Evolutionary conservation across 2,888 invertebrate species (phyloP).

Genomic region (Prosopocoilus inquinatus): DNA sequence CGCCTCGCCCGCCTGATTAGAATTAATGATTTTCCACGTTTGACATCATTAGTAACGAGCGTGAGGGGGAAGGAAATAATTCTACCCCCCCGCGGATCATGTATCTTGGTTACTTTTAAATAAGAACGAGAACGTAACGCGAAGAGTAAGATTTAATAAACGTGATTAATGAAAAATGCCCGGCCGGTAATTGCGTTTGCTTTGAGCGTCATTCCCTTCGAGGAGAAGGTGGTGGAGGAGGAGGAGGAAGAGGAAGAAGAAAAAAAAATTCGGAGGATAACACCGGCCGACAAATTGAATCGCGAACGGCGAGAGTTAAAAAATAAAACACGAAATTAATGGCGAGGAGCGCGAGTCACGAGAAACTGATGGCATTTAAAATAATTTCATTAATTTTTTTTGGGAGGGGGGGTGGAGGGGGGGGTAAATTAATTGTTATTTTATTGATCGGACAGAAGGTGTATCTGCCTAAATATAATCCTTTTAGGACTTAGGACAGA

Average conservation of each 20-base stretch:
- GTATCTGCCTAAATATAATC: too few relatives aligned
- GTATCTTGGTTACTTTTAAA: constrained; percentile 28
- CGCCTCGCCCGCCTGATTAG: constrained; percentile 1
- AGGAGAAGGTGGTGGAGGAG: too few relatives aligned
- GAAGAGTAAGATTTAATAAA: constrained; percentile 28
- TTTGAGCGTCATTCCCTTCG: not conserved
- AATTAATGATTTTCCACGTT: constrained; percentile 15
- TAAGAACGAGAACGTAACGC: constrained; percentile 20
- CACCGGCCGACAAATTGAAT: constrained; percentile 15
- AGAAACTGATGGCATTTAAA: not conserved
- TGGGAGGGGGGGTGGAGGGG: too few relatives aligned
- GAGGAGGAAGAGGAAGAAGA: too few relatives aligned
- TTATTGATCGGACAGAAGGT: too few relatives aligned
- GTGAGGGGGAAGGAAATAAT: not conserved
- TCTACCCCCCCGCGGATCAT: constrained; percentile 15
- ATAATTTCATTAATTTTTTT: too few relatives aligned
- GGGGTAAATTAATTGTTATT: too few relatives aligned
- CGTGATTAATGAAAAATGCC: constrained; percentile 34
- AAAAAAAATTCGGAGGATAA: constrained; percentile 10
- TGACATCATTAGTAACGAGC: constrained; percentile 1
- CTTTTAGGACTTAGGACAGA: too few relatives aligned
- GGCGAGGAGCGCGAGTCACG: not conserved
- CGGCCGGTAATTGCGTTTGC: constrained; percentile 30
- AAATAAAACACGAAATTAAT: not conserved
- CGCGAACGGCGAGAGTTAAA: constrained; percentile 3